Percentiles rank a stretch among this genome's conserved stretches.
phyloP scores from a whole-genome alignment of 2,888 invertebrate species.

The Ochropleura leucogaster region DNA sequence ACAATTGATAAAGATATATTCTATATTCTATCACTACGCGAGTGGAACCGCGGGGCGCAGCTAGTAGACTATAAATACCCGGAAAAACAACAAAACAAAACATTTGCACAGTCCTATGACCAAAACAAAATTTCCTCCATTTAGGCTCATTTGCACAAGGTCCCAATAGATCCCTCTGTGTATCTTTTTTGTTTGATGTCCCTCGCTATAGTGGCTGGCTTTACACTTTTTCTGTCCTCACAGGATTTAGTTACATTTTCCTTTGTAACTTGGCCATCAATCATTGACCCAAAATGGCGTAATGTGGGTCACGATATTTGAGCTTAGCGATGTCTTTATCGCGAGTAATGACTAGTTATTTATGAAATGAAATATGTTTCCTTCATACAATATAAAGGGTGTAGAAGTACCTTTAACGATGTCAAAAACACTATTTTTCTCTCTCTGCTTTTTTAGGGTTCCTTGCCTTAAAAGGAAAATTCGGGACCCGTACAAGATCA shows the following conservation, averaged over 20 bases:
- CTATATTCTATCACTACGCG: too few species aligned
- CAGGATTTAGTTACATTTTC: slow-evolving; percentile 21
- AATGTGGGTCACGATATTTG: slow-evolving; percentile 23
- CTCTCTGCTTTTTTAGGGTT: too few species aligned
- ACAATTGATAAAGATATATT: too few species aligned
- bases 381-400: too few species aligned
- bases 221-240: slow-evolving; percentile 11
- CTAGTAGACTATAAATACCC: too few species aligned
- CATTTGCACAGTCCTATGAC: neutral
- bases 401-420: too few species aligned
- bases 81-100: neutral
- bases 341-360: neutral
- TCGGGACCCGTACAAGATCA: too few species aligned
- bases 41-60: too few species aligned
- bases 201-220: neutral
- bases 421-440: too few species aligned
- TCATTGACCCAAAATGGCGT: slow-evolving; percentile 30
- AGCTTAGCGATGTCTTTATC: neutral
- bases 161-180: neutral
- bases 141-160: slow-evolving; percentile 10
- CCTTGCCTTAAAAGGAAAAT: too few species aligned
- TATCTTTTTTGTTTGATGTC: slow-evolving; percentile 13
- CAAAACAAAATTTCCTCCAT: neutral
- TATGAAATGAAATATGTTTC: neutral
- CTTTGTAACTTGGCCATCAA: slow-evolving; percentile 25